Percentiles rank a stretch among this genome's conserved stretches.
phyloP scores from a whole-genome alignment of 2,888 invertebrate genomes.

The Oithona nana region DNA sequence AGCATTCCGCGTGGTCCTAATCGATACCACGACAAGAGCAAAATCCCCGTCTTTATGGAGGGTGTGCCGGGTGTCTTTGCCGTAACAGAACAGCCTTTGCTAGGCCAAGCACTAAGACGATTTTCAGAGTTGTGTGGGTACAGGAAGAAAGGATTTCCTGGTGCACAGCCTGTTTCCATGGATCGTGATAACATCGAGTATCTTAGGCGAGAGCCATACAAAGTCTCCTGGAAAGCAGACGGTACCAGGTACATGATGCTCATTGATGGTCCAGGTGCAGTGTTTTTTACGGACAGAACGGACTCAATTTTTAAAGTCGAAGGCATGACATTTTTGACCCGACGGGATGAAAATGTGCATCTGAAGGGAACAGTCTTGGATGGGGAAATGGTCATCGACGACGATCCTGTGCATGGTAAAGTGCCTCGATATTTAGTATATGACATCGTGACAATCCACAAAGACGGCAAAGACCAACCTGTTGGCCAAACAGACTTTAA shows the following conservation, averaged over 20 bases:
- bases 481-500: constrained; percentile 60
- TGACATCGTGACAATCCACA: constrained; percentile 48
- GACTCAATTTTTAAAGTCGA: constrained; percentile 71
- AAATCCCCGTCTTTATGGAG: constrained; percentile 48
- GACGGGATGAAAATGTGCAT: constrained; percentile 48
- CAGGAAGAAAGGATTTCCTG: constrained; percentile 60
- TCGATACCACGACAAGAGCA: constrained; percentile 12
- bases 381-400: constrained; percentile 93
- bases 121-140: constrained; percentile 52
- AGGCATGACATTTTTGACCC: constrained; percentile 55
- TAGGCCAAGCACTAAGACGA: constrained; percentile 47
- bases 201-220: constrained; percentile 60
- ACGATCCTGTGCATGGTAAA: constrained; percentile 39
- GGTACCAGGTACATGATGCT: constrained; percentile 95
- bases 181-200: constrained; percentile 54
- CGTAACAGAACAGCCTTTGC: constrained; percentile 41
- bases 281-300: constrained; percentile 89
- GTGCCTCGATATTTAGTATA: constrained; percentile 83
- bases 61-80: constrained; percentile 59
- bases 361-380: constrained; percentile 67
- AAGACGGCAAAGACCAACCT: constrained; percentile 46
- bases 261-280: constrained; percentile 60
- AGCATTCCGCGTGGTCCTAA: background rate
- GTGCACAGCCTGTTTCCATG: constrained; percentile 95
- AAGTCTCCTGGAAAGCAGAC: constrained; percentile 98